These are phyloP conservation scores for Drosophila nigrodunni DNA, from an alignment of 1,140 invertebrate species.

Conservation along the genomic window DNA sequence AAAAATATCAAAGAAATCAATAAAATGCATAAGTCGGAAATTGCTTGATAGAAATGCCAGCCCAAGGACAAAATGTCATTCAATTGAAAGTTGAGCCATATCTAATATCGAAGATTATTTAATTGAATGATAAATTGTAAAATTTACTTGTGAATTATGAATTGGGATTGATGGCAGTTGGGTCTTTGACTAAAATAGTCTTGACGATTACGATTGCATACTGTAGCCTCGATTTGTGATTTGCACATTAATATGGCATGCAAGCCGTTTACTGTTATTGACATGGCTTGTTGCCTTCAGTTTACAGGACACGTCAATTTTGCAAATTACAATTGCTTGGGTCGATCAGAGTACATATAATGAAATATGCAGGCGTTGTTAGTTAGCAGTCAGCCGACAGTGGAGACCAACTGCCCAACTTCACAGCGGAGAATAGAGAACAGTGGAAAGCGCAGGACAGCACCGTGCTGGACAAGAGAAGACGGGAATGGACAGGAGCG, in stretches of 20 bases:
- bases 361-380: slow-evolving; percentile 76
- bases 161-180: not conserved
- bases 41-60: not conserved
- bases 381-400: slow-evolving; percentile 49
- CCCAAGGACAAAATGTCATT: not conserved
- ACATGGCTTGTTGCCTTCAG: slow-evolving; percentile 44
- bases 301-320: slow-evolving; percentile 68
- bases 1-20: slow-evolving; percentile 7
- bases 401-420: slow-evolving; percentile 71
- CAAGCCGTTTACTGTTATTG: slow-evolving; percentile 62
- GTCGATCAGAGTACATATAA: slow-evolving; percentile 67
- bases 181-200: not conserved
- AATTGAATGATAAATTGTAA: slow-evolving; percentile 4
- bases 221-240: slow-evolving; percentile 34
- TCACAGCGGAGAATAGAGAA: slow-evolving; percentile 47
- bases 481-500: too few species aligned
- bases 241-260: slow-evolving; percentile 69
- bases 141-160: slow-evolving; percentile 4
- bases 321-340: slow-evolving; percentile 78
- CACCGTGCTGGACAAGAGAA: too few species aligned
- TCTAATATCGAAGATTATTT: not conserved
- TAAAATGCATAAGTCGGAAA: slow-evolving; percentile 1
- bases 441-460: too few species aligned
- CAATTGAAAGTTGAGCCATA: not conserved
- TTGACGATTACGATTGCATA: slow-evolving; percentile 6